Evolutionary conservation across 2,888 invertebrate species (phyloP).

Genomic region (Lasius platythorax): DNA sequence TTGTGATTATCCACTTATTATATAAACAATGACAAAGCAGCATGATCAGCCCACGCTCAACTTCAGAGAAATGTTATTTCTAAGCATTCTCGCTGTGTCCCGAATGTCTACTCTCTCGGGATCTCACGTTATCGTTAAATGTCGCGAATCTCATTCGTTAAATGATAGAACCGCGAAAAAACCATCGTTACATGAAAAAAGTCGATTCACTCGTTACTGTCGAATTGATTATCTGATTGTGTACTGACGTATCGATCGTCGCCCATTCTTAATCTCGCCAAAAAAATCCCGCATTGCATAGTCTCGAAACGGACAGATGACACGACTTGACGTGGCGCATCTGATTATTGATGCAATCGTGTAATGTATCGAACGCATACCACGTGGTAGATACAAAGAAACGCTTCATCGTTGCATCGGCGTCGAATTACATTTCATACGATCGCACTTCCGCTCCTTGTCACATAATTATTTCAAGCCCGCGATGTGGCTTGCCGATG

Average conservation of each 20-base stretch:
- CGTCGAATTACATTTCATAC: slow-evolving; percentile 32
- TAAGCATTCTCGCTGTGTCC: not conserved
- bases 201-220: slow-evolving; percentile 7
- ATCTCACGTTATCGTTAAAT: not conserved
- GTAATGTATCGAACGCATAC: not conserved
- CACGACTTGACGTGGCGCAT: slow-evolving; percentile 12
- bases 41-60: not conserved
- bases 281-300: slow-evolving; percentile 17
- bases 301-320: slow-evolving; percentile 33
- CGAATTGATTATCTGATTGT: slow-evolving; percentile 27
- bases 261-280: slow-evolving; percentile 6
- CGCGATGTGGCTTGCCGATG: slow-evolving; percentile 8
- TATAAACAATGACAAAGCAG: not conserved
- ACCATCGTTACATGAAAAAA: slow-evolving; percentile 28
- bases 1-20: not conserved
- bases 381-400: slow-evolving; percentile 40
- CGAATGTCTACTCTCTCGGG: not conserved
- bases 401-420: slow-evolving; percentile 49
- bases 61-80: not conserved
- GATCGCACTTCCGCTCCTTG: slow-evolving; percentile 48
- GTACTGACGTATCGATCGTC: slow-evolving; percentile 16
- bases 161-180: slow-evolving; percentile 18
- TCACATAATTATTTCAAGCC: slow-evolving; percentile 36
- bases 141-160: not conserved
- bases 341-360: slow-evolving; percentile 38